Evolutionary conservation across 2,797 vertebrate genomes (phyloP).

Genomic region (Thalassophryne amazonica): DNA sequence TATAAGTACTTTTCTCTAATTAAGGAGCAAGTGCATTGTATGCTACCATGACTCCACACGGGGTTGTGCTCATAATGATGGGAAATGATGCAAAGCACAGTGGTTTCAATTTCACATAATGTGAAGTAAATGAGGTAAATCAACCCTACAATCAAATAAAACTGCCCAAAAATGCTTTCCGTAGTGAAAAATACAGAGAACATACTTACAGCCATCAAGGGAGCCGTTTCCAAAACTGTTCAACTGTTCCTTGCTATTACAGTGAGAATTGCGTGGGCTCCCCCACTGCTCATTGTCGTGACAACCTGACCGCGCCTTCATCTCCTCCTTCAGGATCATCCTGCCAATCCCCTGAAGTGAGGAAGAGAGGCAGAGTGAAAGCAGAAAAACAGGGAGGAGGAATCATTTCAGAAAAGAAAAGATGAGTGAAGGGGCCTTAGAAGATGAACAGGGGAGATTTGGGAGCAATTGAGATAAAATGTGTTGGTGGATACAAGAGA

Average conservation of each 20-base stretch:
- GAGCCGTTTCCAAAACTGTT: constrained; percentile 84
- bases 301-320: constrained; percentile 91
- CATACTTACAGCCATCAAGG: constrained; percentile 89
- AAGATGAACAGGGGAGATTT: too few species aligned
- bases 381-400: not conserved
- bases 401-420: too few species aligned
- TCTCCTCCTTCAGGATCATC: constrained; percentile 97
- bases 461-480: too few species aligned
- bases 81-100: not conserved
- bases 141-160: too few species aligned
- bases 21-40: too few species aligned
- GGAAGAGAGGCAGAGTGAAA: not conserved
- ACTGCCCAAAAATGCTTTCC: too few species aligned
- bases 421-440: not conserved
- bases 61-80: too few species aligned
- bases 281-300: constrained; percentile 90
- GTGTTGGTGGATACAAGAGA: too few species aligned
- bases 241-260: constrained; percentile 90
- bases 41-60: too few species aligned
- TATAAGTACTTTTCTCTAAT: too few species aligned
- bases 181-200: not conserved
- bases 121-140: not conserved
- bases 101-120: not conserved
- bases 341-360: constrained; percentile 87
- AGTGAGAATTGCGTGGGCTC: constrained; percentile 85